phyloP scores from a whole-genome alignment of 2,113 vertebrate genomes.

The Muscicapa adusta region DNA sequence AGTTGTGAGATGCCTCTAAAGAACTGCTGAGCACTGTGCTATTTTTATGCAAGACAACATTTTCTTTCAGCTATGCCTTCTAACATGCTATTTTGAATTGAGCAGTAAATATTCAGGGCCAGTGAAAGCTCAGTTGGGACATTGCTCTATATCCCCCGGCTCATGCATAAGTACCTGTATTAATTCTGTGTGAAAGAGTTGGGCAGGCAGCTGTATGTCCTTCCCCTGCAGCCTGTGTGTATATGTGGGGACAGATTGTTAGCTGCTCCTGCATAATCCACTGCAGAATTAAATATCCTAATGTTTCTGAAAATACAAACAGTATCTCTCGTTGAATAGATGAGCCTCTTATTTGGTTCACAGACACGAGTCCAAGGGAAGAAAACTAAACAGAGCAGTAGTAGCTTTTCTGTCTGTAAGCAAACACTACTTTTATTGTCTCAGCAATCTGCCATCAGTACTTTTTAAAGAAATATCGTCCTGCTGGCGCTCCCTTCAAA shows the following conservation, averaged over 20 bases:
- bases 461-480: background rate
- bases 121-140: background rate
- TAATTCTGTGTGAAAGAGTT: background rate
- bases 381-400: background rate
- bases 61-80: background rate
- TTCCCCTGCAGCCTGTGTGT: background rate
- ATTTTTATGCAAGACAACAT: background rate
- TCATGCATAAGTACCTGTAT: background rate
- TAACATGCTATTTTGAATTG: background rate
- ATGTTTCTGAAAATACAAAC: background rate
- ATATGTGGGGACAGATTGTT: background rate
- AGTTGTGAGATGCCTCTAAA: background rate
- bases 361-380: background rate
- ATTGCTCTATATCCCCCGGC: background rate
- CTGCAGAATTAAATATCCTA: background rate
- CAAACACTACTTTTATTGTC: background rate
- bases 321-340: background rate
- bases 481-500: background rate
- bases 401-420: background rate
- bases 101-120: background rate
- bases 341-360: background rate
- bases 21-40: background rate
- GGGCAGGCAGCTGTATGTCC: background rate
- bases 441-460: background rate
- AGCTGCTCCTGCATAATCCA: background rate